These are phyloP conservation scores for Cirrhinus mrigala DNA, from an alignment of 2,797 vertebrate genomes.

Conservation along the genomic window DNA sequence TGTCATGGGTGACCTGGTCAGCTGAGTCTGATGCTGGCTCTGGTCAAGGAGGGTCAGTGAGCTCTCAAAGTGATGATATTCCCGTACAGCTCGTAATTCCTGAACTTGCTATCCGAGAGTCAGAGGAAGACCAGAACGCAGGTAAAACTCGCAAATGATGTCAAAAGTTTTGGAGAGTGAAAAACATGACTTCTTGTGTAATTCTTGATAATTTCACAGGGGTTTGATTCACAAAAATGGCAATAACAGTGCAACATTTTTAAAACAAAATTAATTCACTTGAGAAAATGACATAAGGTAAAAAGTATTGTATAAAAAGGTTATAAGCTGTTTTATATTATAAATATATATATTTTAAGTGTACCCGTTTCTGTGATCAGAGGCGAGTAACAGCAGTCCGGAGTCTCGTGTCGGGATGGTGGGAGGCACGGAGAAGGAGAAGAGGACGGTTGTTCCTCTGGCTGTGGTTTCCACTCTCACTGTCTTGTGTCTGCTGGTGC, in stretches of 20 bases:
- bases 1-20: conserved; percentile 33
- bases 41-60: conserved; percentile 54
- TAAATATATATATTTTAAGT: background rate
- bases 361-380: conserved; percentile 82
- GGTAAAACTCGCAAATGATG: conserved; percentile 35
- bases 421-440: conserved; percentile 86
- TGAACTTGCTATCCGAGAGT: conserved; percentile 24
- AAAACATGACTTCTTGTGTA: conserved; percentile 1
- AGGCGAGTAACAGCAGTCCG: conserved; percentile 98
- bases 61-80: conserved; percentile 23
- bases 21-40: conserved; percentile 62
- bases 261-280: background rate
- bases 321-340: background rate
- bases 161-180: background rate
- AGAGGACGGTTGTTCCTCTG: conserved; percentile 92
- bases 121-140: conserved; percentile 41
- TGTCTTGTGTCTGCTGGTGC: conserved; percentile 93
- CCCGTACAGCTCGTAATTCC: conserved; percentile 32
- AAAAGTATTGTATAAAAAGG: background rate
- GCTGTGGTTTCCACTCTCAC: conserved; percentile 96
- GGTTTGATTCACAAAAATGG: background rate
- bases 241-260: background rate
- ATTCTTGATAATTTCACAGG: background rate
- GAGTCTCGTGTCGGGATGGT: conserved; percentile 93
- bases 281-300: background rate